Conservation (phyloP, 2,113 vertebrate genomes). For the Empidonax traillii region DNA sequence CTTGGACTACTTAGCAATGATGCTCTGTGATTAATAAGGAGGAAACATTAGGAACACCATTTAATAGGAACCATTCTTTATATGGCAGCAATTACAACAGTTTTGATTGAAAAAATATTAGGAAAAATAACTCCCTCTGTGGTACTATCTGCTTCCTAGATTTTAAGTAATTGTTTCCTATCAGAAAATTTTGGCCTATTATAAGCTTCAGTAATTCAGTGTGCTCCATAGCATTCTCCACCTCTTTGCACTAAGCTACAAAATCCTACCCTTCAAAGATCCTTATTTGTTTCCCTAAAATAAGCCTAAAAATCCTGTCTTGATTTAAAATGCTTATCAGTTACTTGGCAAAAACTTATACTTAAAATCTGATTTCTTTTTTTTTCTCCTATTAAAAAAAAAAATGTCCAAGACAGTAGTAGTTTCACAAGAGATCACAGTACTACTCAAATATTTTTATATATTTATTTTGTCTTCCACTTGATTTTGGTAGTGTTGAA, state of each 20-base stretch:
- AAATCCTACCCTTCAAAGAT: neutral
- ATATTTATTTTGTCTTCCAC: neutral
- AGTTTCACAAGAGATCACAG: neutral
- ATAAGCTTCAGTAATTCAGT: neutral
- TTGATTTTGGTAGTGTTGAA: neutral
- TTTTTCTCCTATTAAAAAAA: neutral
- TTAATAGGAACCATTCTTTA: neutral
- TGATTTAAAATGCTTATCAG: neutral
- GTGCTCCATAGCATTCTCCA: neutral
- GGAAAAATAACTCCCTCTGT: neutral
- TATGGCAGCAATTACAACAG: neutral
- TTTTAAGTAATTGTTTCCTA: neutral
- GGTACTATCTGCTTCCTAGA: neutral
- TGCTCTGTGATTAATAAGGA: neutral
- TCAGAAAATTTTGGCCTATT: neutral
- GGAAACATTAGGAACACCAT: neutral
- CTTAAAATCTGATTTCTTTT: neutral
- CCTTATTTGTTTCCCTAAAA: neutral
- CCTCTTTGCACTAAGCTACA: neutral
- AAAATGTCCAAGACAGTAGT: neutral
- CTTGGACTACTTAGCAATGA: neutral
- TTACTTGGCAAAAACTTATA: neutral
- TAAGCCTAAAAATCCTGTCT: neutral
- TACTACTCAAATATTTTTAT: neutral
- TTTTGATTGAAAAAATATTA: conserved; percentile 8